phyloP scores from a whole-genome alignment of 2,113 vertebrate species.

The Nycticebus coucang region DNA sequence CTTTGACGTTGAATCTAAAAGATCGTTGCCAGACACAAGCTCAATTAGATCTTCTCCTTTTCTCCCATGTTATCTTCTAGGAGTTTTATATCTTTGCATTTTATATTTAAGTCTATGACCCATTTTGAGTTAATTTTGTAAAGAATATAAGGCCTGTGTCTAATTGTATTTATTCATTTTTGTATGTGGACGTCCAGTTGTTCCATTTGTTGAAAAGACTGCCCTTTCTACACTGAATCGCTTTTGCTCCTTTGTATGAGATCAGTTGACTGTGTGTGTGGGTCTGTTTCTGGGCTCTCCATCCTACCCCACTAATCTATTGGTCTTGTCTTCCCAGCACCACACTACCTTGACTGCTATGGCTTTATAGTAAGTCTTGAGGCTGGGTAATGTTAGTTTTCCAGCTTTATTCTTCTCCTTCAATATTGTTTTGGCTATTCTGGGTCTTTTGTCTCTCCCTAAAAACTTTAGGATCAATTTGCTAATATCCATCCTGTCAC shows the following conservation, averaged over 20 bases:
- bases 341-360: neutral
- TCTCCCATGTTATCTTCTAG: neutral
- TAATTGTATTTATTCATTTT: neutral
- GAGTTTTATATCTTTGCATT: neutral
- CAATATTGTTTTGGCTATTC: neutral
- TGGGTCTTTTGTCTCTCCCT: neutral
- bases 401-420: slow-evolving; percentile 35
- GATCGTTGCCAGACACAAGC: neutral
- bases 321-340: neutral
- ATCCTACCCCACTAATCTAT: neutral
- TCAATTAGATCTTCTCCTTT: slow-evolving; percentile 8
- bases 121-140: slow-evolving; percentile 8
- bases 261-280: neutral
- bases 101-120: neutral
- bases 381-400: neutral
- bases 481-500: neutral
- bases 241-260: neutral
- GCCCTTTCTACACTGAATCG: neutral
- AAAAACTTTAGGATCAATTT: slow-evolving; percentile 3
- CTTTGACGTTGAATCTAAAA: slow-evolving; percentile 32
- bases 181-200: neutral
- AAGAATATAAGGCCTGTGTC: neutral
- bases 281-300: neutral
- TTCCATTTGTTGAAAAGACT: neutral
- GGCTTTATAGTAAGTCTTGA: neutral